A percentile compares a stretch with the other conserved stretches of the same genome.
These are phyloP conservation scores for Ichneumon xanthorius DNA, from an alignment of 2,888 invertebrate genomes.

Conservation along the genomic window DNA sequence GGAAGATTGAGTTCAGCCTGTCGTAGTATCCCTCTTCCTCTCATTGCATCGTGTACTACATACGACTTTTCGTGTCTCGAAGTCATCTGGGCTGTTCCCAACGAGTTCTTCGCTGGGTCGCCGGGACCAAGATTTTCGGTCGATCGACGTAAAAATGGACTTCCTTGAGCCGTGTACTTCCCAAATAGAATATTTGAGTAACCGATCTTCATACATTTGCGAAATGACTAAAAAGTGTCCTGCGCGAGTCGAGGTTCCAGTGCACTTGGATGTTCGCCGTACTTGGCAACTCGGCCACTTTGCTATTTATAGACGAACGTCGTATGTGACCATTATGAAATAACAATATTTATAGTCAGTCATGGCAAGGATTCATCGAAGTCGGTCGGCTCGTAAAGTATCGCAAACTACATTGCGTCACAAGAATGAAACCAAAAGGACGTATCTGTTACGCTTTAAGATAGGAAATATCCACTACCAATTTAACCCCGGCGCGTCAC, in stretches of 20 bases:
- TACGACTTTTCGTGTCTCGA: conserved; percentile 18
- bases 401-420: neutral
- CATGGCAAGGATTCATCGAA: conserved; percentile 26
- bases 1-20: conserved; percentile 16
- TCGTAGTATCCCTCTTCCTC: neutral
- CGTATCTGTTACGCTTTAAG: neutral
- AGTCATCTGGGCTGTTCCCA: conserved; percentile 9
- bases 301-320: conserved; percentile 19
- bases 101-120: neutral
- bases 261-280: neutral
- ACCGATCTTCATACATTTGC: neutral
- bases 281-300: conserved; percentile 25
- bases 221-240: neutral
- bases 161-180: neutral
- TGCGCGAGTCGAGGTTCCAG: neutral
- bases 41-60: neutral
- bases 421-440: neutral
- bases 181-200: neutral
- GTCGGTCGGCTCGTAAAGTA: conserved; percentile 23
- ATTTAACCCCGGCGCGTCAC: neutral
- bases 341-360: conserved; percentile 35
- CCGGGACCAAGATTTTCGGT: neutral
- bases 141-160: neutral
- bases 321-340: conserved; percentile 34
- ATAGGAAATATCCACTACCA: neutral